Conservation (phyloP, 2,888 invertebrate genomes). For the Cerceris rybyensis region DNA sequence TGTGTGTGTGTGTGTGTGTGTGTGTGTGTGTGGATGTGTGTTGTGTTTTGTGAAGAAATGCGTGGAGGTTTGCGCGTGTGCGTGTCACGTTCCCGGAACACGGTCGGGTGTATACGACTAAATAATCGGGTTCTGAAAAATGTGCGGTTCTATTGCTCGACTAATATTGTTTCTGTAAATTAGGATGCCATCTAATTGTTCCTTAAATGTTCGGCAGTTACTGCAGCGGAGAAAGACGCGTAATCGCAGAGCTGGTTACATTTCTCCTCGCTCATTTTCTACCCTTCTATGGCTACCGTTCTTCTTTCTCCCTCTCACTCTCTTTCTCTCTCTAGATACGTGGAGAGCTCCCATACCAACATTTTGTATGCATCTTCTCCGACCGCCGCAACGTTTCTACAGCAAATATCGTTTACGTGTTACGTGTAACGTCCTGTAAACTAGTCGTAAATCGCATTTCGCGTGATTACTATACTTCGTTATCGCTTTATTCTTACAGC, state of each 20-base stretch:
- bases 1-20: background rate
- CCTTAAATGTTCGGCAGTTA: constrained; percentile 38
- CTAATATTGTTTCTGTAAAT: constrained; percentile 61
- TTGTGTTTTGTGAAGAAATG: background rate
- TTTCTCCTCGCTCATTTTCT: constrained; percentile 13
- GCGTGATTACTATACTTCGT: constrained; percentile 61
- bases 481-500: constrained; percentile 44
- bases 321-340: background rate
- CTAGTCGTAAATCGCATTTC: constrained; percentile 64
- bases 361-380: constrained; percentile 7
- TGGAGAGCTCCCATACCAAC: background rate
- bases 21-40: constrained; percentile 7
- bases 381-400: constrained; percentile 29
- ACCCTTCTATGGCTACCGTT: constrained; percentile 23
- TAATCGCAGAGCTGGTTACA: background rate
- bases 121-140: constrained; percentile 61
- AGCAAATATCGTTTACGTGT: constrained; percentile 41
- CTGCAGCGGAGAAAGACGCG: constrained; percentile 46
- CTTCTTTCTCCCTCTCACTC: constrained; percentile 1
- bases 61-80: background rate
- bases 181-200: constrained; percentile 60
- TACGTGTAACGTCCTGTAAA: constrained; percentile 55
- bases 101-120: constrained; percentile 54
- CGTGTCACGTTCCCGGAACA: constrained; percentile 36
- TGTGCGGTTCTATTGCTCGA: constrained; percentile 64